Evolutionary conservation across 2,888 invertebrate species (phyloP).

Genomic region (Spilosoma lubricipeda): DNA sequence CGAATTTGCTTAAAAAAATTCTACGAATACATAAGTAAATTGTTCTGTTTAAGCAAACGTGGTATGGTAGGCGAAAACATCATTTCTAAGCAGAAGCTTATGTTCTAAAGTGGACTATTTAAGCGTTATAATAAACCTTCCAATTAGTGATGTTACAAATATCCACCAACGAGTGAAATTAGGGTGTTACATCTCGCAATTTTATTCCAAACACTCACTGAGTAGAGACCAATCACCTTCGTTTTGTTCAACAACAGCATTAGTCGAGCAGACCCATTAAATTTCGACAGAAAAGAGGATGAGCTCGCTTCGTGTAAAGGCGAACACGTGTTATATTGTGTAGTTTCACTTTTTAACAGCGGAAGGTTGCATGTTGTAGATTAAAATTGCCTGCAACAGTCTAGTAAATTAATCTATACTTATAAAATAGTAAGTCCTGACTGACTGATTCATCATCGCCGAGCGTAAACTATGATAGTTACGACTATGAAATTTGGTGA

Average conservation of each 20-base stretch:
- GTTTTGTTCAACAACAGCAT: neutral
- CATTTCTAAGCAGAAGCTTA: too few relatives aligned
- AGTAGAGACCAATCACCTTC: neutral
- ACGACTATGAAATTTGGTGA: too few relatives aligned
- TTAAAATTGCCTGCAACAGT: neutral
- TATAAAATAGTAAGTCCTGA: too few relatives aligned
- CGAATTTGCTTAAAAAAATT: too few relatives aligned
- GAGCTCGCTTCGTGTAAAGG: neutral
- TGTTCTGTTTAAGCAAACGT: too few relatives aligned
- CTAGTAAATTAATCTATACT: neutral
- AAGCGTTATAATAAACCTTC: too few relatives aligned
- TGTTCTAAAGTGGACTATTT: too few relatives aligned
- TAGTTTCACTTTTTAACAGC: slow-evolving; percentile 1
- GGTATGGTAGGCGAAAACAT: too few relatives aligned
- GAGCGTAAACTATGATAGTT: too few relatives aligned
- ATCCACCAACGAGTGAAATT: neutral
- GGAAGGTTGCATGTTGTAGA: neutral
- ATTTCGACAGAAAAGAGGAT: neutral
- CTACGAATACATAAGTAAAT: too few relatives aligned
- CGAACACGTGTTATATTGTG: neutral
- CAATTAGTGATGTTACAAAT: neutral
- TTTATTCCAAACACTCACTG: neutral
- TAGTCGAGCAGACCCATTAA: neutral
- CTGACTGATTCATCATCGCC: too few relatives aligned
- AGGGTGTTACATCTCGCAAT: neutral